Percentiles rank a stretch among this genome's conserved stretches.
Evolutionary conservation across 2,113 vertebrate genomes (phyloP).

Genomic region (Cyphomyrus discorhynchus): DNA sequence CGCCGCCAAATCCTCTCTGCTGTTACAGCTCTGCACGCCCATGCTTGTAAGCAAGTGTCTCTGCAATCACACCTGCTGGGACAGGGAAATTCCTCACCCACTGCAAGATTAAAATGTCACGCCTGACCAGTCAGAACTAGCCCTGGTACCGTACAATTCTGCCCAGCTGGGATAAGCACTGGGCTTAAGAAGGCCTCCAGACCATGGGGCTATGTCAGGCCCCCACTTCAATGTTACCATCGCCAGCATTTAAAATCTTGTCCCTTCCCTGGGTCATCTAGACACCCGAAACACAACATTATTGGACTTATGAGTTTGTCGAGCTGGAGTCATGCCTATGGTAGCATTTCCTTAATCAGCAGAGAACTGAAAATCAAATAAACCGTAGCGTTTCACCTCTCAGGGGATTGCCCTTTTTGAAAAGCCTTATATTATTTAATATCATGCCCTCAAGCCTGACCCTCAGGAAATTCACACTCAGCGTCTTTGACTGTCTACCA

Average conservation of each 20-base stretch:
- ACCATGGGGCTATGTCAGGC: not conserved
- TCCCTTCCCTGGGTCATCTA: not conserved
- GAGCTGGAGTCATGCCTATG: not conserved
- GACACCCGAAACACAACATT: not conserved
- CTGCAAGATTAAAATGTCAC: not conserved
- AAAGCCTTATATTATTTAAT: slow-evolving; percentile 39
- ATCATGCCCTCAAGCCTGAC: slow-evolving; percentile 29
- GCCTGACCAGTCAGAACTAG: not conserved
- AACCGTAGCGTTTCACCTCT: not conserved
- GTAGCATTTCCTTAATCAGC: not conserved
- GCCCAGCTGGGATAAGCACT: not conserved
- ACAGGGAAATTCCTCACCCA: not conserved
- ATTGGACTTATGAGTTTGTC: not conserved
- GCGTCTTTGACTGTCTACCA: slow-evolving; percentile 48
- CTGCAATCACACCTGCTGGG: not conserved
- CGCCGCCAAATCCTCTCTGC: not conserved
- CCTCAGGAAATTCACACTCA: slow-evolving; percentile 44
- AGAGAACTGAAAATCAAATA: slow-evolving; percentile 13
- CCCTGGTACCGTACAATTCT: not conserved
- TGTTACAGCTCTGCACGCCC: not conserved
- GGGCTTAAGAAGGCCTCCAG: not conserved
- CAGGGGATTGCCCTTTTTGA: slow-evolving; percentile 25
- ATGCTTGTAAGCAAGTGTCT: not conserved
- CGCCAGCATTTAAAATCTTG: not conserved
- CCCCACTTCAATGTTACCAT: not conserved